Base-by-base conservation (phyloP, 23 tunicate species). In the Pegea sp. region DNA sequence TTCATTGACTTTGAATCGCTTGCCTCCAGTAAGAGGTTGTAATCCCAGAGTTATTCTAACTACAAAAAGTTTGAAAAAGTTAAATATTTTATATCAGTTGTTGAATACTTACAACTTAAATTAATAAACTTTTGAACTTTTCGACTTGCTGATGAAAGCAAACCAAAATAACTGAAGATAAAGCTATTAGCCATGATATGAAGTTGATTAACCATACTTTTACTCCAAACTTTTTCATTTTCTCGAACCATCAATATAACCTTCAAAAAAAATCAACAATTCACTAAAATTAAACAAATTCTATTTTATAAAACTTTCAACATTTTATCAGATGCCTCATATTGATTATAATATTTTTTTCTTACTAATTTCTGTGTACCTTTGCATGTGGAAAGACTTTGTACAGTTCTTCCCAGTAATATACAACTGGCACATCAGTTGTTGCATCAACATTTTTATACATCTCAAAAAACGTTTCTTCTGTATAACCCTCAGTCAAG, bases 401-500 rank as follows among this genome's bases (percentile, higher is more conserved):
- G 23, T 32, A 24, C 22, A 59, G 32, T 34, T 59, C 64, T n/a
- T 59, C 56, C 64, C 64, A 59, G 24, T 31, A 59, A 21, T n/a
- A 59, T 16, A 59, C 32, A 4, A 52, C 22, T 8, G 64, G 64
- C 8, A 22, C 22, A 34, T 59, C 64, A 4, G 28, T 7, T 5
- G 23, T 27, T 32, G 56, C 50, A 34, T 59, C 64, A 13, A 59
- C 64, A 34, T 34, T 24, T 34, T 59, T 59, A 21, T 59, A 59
- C 64, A 59, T 59, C 18, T 59, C 20, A 16, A 7, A 52, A 34
- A 59, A 59, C 5, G 7, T 24, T 8, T 34, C 56, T 7, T 22
- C 21, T 18, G 64, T 34, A 22, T 18, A 51, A 8, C 55, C 55
- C 5, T 24, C 23, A 13, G 32, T 34, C 7, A 59, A 34, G 6